Base-by-base conservation (phyloP, 2,113 vertebrate species). In the Hiodon alosoides region DNA sequence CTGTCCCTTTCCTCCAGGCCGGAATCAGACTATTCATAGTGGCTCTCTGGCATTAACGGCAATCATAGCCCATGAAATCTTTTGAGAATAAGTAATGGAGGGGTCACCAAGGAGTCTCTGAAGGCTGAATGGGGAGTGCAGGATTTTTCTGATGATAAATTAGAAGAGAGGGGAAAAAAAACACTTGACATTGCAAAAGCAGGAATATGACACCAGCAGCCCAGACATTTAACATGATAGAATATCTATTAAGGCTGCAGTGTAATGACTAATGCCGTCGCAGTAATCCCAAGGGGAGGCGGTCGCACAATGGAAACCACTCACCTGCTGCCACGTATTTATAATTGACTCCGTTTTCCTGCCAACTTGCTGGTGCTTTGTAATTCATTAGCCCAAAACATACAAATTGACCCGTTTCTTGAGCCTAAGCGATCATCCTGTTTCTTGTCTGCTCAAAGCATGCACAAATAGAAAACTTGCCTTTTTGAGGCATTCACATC, bases 151-250 rank as follows among this genome's bases (percentile, higher is more conserved):
- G n/a, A n/a, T 87, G 86, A 89, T 85, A 59, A 80, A 90, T 86
- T 75, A 77, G 77, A 79, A 77, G 75, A 79, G 81, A 76, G 78
- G 75, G 76, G 74, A 78, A 80, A 76, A 76, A 75, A 78, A 85
- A 86, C 85, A 80, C 84, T 88, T 87, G 89, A 89, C 86, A 87
- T 84, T 84, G 81, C 81, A 79, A 83, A 81, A 83, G 83, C 85
- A 79, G 76, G 52, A 81, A 79, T 85, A 79, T 87, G 87, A 87
- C 87, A 90, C 85, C 85, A 87, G 82, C 87, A 85, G 87, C 86
- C 86, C 83, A 86, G 82, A 85, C 87, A 86, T 84, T 89, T 90
- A 90, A 87, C 87, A 85, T 82, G 83, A 79, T 78, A 81, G 79
- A 58, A 57, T 53, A 74, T 66, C 73, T 66, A 57, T 74, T 74